phyloP scores from a whole-genome alignment of 2,797 vertebrate genomes.

The Aselliscus stoliczkanus region DNA sequence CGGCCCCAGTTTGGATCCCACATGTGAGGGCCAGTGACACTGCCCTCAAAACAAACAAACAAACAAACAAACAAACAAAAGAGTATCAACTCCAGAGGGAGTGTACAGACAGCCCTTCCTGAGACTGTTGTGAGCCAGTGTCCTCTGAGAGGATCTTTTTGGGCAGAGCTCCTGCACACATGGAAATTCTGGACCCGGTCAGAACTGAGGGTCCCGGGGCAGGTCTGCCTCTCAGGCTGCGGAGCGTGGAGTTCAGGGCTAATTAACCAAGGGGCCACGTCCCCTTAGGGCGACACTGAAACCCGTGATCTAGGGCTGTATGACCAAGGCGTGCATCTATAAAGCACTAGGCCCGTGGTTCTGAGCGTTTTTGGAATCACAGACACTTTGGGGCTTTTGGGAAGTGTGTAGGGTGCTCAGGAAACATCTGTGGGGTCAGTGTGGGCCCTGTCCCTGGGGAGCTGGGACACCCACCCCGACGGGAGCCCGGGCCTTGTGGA shows the following conservation, averaged over 20 bases:
- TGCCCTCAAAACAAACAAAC: no score
- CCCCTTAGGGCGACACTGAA: neutral
- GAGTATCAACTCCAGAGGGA: neutral
- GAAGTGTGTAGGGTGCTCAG: neutral
- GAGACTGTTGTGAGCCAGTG: neutral
- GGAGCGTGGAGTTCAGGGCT: neutral
- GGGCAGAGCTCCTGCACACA: neutral
- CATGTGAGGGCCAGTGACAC: no score
- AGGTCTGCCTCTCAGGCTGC: neutral
- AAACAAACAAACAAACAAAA: no score
- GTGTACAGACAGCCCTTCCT: neutral
- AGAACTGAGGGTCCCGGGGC: neutral
- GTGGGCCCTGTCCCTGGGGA: neutral
- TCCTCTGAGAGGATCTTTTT: neutral
- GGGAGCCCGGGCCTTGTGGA: neutral
- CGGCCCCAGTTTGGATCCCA: no score
- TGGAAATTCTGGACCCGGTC: neutral
- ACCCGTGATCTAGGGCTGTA: rapidly evolving
- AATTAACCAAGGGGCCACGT: neutral
- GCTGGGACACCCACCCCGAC: neutral
- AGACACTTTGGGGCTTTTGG: neutral
- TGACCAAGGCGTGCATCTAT: neutral
- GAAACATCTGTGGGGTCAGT: neutral
- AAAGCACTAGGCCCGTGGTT: neutral
- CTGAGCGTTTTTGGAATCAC: neutral